A percentile compares a stretch with the other conserved stretches of the same genome.
Evolutionary conservation across 2,113 vertebrate genomes (phyloP).

Genomic region (Canis aureus): DNA sequence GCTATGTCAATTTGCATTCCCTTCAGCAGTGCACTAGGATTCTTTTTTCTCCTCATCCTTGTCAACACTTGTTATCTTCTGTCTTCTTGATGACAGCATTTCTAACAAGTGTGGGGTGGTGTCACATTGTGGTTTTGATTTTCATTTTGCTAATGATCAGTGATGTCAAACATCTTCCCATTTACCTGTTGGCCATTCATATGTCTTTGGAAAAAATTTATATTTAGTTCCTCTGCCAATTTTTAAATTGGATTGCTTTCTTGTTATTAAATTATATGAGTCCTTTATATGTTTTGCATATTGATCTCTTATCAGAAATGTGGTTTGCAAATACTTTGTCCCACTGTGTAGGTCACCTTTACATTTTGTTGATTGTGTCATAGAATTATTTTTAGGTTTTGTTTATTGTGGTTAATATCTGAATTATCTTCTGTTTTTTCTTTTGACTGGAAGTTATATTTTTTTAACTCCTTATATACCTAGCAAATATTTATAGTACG

Average conservation of each 20-base stretch:
- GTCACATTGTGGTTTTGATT: neutral
- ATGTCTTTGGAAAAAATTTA: neutral
- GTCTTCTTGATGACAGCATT: neutral
- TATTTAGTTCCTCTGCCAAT: neutral
- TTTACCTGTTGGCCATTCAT: neutral
- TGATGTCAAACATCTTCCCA: neutral
- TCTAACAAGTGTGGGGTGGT: neutral
- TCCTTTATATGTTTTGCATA: constrained; percentile 2
- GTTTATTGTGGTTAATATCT: neutral
- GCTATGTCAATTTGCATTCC: neutral
- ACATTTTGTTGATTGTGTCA: neutral
- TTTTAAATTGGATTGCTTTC: neutral
- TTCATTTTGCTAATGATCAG: neutral
- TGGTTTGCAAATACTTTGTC: neutral
- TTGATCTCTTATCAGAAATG: neutral
- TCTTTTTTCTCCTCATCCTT: neutral
- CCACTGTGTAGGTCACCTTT: neutral
- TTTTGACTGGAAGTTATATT: neutral
- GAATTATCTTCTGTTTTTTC: constrained; percentile 7
- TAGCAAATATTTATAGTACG: neutral
- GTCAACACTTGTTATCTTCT: neutral
- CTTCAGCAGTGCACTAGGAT: neutral
- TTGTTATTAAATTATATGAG: neutral
- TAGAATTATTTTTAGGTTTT: neutral
- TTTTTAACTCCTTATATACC: neutral